Conservation (phyloP, 2,888 invertebrate genomes). For the Brachylomia viminalis region DNA sequence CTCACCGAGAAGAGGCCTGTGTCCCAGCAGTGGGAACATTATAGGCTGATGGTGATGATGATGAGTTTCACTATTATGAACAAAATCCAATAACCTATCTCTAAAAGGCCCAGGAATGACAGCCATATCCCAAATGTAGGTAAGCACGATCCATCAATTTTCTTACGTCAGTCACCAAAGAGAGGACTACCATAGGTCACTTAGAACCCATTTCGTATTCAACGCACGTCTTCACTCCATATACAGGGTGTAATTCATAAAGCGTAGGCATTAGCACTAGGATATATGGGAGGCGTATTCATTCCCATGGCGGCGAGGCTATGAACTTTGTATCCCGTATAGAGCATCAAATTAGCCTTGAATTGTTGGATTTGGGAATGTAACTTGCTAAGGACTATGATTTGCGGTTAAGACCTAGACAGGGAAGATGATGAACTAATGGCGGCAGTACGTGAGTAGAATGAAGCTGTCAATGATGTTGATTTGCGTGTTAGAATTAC, state of each 20-base stretch:
- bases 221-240: constrained; percentile 57
- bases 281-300: constrained; percentile 68
- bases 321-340: constrained; percentile 67
- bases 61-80: background rate
- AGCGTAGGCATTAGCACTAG: constrained; percentile 69
- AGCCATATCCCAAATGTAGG: constrained; percentile 28
- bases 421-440: background rate
- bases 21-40: too few relatives aligned
- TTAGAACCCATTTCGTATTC: constrained; percentile 61
- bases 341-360: constrained; percentile 61
- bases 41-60: too few relatives aligned
- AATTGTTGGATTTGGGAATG: constrained; percentile 12
- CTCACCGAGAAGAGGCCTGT: too few relatives aligned
- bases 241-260: constrained; percentile 66
- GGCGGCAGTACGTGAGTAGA: background rate
- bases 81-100: background rate
- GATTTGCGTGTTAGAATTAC: background rate
- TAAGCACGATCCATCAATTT: constrained; percentile 52
- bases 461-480: background rate
- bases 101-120: background rate
- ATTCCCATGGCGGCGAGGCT: constrained; percentile 58
- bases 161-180: constrained; percentile 59
- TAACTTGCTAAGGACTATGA: background rate
- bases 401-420: constrained; percentile 18
- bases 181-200: constrained; percentile 42